Evolutionary conservation across 2,113 vertebrate genomes (phyloP).

Genomic region (Paedocypris sp.): DNA sequence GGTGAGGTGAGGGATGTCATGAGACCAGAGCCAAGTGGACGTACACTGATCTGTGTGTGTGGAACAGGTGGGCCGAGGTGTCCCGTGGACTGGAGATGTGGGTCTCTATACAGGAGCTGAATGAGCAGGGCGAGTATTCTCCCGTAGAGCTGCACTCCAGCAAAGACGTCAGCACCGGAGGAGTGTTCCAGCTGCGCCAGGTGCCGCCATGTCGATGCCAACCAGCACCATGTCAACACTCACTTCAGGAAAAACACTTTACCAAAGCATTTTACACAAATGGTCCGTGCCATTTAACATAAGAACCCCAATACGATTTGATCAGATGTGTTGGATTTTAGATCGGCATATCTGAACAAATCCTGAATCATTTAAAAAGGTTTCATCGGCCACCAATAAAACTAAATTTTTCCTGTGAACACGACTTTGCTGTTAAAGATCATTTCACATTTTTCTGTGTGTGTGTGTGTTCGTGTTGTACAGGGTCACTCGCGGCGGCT

Average conservation of each 20-base stretch:
- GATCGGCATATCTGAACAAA: too few relatives aligned
- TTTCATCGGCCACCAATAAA: too few relatives aligned
- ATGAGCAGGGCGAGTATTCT: constrained; percentile 89
- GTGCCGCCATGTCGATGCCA: constrained; percentile 49
- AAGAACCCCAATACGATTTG: too few relatives aligned
- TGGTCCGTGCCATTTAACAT: too few relatives aligned
- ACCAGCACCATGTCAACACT: too few relatives aligned
- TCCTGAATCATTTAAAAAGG: too few relatives aligned
- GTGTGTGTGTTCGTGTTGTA: constrained; percentile 22
- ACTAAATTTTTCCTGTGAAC: too few relatives aligned
- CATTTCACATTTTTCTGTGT: too few relatives aligned
- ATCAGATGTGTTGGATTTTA: too few relatives aligned
- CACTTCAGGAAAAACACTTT: too few relatives aligned
- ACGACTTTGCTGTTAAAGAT: too few relatives aligned
- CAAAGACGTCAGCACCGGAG: constrained; percentile 89
- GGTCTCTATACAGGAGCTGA: constrained; percentile 86
- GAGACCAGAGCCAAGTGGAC: neutral
- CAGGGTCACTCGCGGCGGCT: constrained; percentile 94
- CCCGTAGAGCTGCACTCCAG: constrained; percentile 82
- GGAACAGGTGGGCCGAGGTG: constrained; percentile 86
- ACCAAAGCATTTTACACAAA: too few relatives aligned
- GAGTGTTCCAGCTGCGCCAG: constrained; percentile 92
- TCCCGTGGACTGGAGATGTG: constrained; percentile 87
- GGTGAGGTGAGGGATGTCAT: constrained; percentile 20
- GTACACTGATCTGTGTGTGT: neutral